A percentile compares a stretch with the other conserved stretches of the same genome.
Evolutionary conservation across 2,888 invertebrate genomes (phyloP).

Genomic region (Noctua janthe): DNA sequence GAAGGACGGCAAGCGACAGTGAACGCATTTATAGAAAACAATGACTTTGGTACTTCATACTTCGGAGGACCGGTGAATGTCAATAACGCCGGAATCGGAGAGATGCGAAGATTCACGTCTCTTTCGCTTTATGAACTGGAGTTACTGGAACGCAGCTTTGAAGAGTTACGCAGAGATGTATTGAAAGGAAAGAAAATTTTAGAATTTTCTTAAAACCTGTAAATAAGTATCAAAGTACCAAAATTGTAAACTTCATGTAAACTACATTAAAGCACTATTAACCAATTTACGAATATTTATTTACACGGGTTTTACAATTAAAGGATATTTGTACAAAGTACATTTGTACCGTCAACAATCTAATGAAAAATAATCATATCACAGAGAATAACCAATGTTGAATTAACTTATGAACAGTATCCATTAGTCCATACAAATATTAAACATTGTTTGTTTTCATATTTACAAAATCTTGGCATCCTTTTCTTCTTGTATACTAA

Average conservation of each 20-base stretch:
- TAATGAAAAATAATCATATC: slow-evolving; percentile 84
- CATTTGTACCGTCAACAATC: slow-evolving; percentile 73
- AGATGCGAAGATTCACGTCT: slow-evolving; percentile 77
- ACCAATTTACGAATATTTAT: slow-evolving; percentile 84
- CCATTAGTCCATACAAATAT: slow-evolving; percentile 36
- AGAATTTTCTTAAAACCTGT: slow-evolving; percentile 66
- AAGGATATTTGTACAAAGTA: slow-evolving; percentile 72
- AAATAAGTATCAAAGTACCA: slow-evolving; percentile 1
- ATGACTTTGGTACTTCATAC: slow-evolving; percentile 82
- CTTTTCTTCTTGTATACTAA: slow-evolving; percentile 61
- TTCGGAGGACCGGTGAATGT: slow-evolving; percentile 79
- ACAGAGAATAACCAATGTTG: slow-evolving; percentile 83
- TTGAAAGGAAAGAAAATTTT: slow-evolving; percentile 77
- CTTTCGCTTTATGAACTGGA: slow-evolving; percentile 77
- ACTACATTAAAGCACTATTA: slow-evolving; percentile 60
- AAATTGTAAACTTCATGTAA: slow-evolving; percentile 8
- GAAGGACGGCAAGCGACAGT: slow-evolving; percentile 73
- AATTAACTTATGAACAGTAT: slow-evolving; percentile 71
- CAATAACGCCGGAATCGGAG: slow-evolving; percentile 73
- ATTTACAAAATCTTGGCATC: slow-evolving; percentile 54
- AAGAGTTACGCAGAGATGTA: slow-evolving; percentile 78
- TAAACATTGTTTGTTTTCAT: slow-evolving; percentile 52
- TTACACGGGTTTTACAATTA: slow-evolving; percentile 76
- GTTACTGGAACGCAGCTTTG: slow-evolving; percentile 77
- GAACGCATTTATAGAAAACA: slow-evolving; percentile 81